Base-by-base conservation (phyloP, 2,888 invertebrate genomes). In the Macrophya annulata region DNA sequence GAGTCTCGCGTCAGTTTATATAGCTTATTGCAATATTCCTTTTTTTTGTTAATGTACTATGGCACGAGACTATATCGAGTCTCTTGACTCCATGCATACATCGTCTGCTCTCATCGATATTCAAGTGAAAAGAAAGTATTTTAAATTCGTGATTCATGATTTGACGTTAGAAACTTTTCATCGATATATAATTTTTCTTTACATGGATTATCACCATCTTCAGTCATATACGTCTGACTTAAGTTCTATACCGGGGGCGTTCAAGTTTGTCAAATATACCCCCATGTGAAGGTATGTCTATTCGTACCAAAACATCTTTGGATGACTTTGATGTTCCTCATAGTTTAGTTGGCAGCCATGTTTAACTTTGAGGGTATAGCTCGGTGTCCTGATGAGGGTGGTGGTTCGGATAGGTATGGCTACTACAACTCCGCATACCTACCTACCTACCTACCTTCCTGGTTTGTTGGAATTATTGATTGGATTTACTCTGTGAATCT, bases 391-490 rank as follows among this genome's bases (percentile, higher is more conserved):
- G 59, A 59, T 81, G 79, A 81, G 81, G 81, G 81, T 81, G 81
- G 59, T 62, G 62, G 81, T 43, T 81, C 12, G 10, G 81, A 37
- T 72, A n/a, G 62, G 59, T 81, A 62, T 37, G 81, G 81, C 62
- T 59, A 62, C 59, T 62, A 77, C 37, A 77, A 21, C 43, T 81
- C 62, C 62, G 81, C 62, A 62, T 62, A 40, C 74, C 74, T 74
- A 45, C 74, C 45, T 9, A 9, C 48, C 48, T n/a, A 55, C n/a
- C 55, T 6, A 51, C 51, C 81, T 81, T 79, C 79, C 81, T 12
- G 62, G 81, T 81, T 81, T 62, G 81, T 81, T 81, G 81, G 81
- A 81, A 81, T 81, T 83, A 83, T 83, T 83, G 83, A 83, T 83
- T 71, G 83, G 83, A 83, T 83, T 83, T 83, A 71, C 68, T 83